A percentile compares a stretch with the other conserved stretches of the same genome.
phyloP scores from a whole-genome alignment of 1,140 invertebrate species.

The Leptinotarsa defecta region DNA sequence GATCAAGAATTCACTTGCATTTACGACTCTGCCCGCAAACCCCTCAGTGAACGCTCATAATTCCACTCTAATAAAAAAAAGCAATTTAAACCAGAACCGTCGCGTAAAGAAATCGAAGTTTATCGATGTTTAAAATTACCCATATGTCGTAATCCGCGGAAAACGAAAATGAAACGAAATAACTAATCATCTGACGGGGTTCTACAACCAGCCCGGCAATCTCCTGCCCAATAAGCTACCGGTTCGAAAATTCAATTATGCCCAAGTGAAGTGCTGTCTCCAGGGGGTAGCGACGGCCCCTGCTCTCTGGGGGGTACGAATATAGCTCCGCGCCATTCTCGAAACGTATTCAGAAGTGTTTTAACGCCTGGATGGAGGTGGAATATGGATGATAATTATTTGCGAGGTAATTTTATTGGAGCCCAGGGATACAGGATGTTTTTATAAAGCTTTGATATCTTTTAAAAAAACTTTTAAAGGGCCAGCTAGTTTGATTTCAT shows the following conservation, averaged over 20 bases:
- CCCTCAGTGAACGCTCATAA: background rate
- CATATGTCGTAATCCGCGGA: conserved; percentile 50
- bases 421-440: too few relatives aligned
- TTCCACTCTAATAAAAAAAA: conserved; percentile 17
- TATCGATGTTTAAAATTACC: conserved; percentile 52
- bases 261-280: conserved; percentile 48
- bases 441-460: too few relatives aligned
- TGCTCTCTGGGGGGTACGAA: conserved; percentile 17
- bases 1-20: too few relatives aligned
- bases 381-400: conserved; percentile 7
- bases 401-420: background rate
- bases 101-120: conserved; percentile 40
- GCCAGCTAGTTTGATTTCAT: too few relatives aligned
- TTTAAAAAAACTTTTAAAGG: too few relatives aligned
- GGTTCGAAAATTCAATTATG: conserved; percentile 55
- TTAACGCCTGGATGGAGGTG: conserved; percentile 8
- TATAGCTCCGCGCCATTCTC: conserved; percentile 13
- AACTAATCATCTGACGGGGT: conserved; percentile 46
- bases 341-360: conserved; percentile 1
- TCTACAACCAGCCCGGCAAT: conserved; percentile 38
- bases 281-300: conserved; percentile 33
- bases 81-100: conserved; percentile 29
- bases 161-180: conserved; percentile 49
- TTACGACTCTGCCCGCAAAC: background rate
- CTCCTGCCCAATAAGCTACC: conserved; percentile 53